phyloP scores from a whole-genome alignment of 2,888 invertebrate genomes.

The Ernsta delagoae region DNA sequence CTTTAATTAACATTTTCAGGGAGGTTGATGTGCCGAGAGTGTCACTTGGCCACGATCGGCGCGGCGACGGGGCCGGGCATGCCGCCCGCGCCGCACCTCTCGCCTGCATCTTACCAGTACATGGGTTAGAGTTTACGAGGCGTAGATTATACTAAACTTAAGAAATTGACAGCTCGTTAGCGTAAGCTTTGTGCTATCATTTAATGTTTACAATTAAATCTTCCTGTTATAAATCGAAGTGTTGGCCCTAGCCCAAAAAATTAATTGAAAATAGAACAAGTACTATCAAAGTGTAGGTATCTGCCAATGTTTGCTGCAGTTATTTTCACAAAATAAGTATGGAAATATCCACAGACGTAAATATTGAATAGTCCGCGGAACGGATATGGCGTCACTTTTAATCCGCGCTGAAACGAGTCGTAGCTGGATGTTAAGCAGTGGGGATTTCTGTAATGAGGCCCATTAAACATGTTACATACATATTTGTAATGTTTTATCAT shows the following conservation, averaged over 20 bases:
- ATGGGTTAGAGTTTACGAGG: constrained; percentile 86
- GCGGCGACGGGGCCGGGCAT: constrained; percentile 88
- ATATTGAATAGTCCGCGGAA: too few species aligned
- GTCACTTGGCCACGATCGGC: constrained; percentile 93
- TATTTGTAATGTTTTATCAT: not conserved
- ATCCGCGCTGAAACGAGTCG: too few species aligned
- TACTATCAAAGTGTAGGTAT: not conserved
- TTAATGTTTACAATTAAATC: constrained; percentile 15
- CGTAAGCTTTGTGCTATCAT: constrained; percentile 1
- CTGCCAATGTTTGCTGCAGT: constrained; percentile 15
- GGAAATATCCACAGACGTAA: too few species aligned
- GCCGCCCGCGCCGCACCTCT: constrained; percentile 92
- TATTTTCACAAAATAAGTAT: not conserved
- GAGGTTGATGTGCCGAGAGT: constrained; percentile 95
- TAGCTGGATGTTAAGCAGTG: not conserved
- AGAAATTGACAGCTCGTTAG: constrained; percentile 28
- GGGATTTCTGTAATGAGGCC: not conserved
- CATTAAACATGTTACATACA: not conserved
- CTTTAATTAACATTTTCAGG: constrained; percentile 74
- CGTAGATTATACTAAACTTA: constrained; percentile 33
- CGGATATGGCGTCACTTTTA: too few species aligned
- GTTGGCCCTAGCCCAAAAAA: constrained; percentile 24
- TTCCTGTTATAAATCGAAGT: not conserved
- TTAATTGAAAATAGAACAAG: constrained; percentile 13
- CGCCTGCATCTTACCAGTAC: constrained; percentile 93